Percentiles rank a stretch among this genome's conserved stretches.
Conservation (phyloP, 2,888 invertebrate species). For the Stenchaetothrips biformis region DNA sequence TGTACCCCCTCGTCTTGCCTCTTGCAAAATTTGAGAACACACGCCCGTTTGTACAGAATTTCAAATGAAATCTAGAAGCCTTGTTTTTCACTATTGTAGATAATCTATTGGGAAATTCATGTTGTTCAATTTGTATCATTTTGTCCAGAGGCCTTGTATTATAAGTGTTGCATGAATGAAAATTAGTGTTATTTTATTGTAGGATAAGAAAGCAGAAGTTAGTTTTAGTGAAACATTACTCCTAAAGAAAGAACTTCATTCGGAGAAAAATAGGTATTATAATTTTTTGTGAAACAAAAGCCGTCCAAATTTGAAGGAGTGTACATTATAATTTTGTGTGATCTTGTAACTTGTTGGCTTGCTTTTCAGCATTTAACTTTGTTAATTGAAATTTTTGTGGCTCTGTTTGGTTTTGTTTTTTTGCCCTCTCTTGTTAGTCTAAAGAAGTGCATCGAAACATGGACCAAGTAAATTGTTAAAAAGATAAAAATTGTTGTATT, state of each 20-base stretch:
- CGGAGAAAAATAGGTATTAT: neutral
- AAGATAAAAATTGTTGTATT: constrained; percentile 17
- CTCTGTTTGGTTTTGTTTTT: neutral
- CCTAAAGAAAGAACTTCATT: neutral
- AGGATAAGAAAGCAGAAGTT: neutral
- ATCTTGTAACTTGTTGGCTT: neutral
- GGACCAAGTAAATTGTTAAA: neutral
- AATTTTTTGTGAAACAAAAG: neutral
- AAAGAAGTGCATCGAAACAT: neutral
- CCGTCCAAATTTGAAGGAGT: neutral
- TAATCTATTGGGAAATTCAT: neutral
- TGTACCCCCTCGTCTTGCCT: neutral
- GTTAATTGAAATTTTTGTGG: neutral
- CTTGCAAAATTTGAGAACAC: neutral
- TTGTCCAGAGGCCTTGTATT: neutral
- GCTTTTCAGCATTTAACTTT: neutral
- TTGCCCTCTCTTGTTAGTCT: constrained; percentile 5
- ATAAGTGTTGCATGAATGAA: neutral
- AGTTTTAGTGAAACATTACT: neutral
- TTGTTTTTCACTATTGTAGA: neutral
- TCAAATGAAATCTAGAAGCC: neutral
- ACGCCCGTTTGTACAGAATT: neutral
- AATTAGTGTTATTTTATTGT: constrained; percentile 14
- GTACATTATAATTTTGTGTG: neutral
- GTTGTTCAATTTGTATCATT: neutral